A percentile compares a stretch with the other conserved stretches of the same genome.
These are phyloP conservation scores for Actenoides lindsayi DNA, from an alignment of 2,113 vertebrate species.

Conservation along the genomic window DNA sequence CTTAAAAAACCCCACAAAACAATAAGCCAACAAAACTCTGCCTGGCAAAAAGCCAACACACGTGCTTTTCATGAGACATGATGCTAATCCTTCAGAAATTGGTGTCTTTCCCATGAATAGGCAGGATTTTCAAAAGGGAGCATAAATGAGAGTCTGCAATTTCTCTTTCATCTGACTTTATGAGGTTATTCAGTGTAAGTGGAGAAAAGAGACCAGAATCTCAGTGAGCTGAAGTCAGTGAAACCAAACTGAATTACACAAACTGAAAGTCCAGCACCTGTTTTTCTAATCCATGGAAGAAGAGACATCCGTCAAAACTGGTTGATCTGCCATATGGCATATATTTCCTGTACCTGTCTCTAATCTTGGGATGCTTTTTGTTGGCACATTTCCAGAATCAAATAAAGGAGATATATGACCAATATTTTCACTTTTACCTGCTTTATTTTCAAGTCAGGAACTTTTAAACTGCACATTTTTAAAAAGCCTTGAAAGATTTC, in stretches of 20 bases:
- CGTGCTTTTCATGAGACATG: background rate
- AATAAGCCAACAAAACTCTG: background rate
- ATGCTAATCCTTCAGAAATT: slow-evolving; percentile 6
- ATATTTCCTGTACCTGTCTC: background rate
- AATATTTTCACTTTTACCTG: background rate
- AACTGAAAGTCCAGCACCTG: slow-evolving; percentile 17
- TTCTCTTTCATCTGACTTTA: background rate
- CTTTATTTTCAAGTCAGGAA: background rate
- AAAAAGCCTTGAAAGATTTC: background rate
- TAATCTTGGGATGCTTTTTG: background rate
- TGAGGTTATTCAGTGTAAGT: background rate
- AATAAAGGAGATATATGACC: background rate
- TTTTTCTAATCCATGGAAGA: slow-evolving; percentile 32
- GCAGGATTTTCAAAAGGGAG: background rate
- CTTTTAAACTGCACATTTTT: background rate
- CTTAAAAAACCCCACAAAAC: background rate
- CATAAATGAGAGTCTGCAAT: background rate
- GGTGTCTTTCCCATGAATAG: background rate
- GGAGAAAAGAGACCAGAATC: background rate
- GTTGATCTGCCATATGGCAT: slow-evolving; percentile 26
- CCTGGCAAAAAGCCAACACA: background rate
- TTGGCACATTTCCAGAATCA: background rate
- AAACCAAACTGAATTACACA: background rate
- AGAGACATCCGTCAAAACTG: background rate
- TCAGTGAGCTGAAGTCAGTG: background rate